A percentile compares a stretch with the other conserved stretches of the same genome.
phyloP scores from a whole-genome alignment of 2,888 invertebrate species.

The Tachina grossa region DNA sequence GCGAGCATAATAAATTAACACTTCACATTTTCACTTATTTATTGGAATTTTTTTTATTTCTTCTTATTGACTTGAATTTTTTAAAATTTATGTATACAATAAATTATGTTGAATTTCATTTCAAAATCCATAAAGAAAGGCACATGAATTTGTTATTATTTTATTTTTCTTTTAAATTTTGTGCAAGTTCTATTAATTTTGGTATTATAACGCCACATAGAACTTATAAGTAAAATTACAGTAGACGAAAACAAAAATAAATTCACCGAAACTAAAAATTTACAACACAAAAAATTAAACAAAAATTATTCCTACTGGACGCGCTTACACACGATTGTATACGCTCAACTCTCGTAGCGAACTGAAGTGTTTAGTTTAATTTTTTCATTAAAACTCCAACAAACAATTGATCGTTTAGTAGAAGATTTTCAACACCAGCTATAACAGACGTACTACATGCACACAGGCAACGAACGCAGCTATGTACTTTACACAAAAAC shows the following conservation, averaged over 20 bases:
- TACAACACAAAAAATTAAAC: slow-evolving; percentile 31
- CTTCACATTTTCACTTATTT: slow-evolving; percentile 67
- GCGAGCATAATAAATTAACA: neutral
- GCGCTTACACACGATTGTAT: slow-evolving; percentile 74
- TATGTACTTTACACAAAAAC: neutral
- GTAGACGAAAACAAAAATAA: neutral
- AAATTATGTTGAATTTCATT: slow-evolving; percentile 17
- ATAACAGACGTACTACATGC: neutral
- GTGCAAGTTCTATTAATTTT: neutral
- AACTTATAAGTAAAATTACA: slow-evolving; percentile 49
- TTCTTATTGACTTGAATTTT: slow-evolving; percentile 2
- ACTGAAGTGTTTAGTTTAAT: slow-evolving; percentile 74
- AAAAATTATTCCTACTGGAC: slow-evolving; percentile 51
- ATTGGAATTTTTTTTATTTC: slow-evolving; percentile 1
- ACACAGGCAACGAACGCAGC: neutral
- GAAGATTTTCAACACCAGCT: slow-evolving; percentile 54
- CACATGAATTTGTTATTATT: slow-evolving; percentile 19
- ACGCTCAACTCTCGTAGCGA: slow-evolving; percentile 79
- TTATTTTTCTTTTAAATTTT: neutral
- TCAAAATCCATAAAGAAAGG: slow-evolving; percentile 9
- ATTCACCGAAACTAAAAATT: slow-evolving; percentile 43
- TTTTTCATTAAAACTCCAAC: slow-evolving; percentile 55
- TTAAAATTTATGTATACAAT: neutral
- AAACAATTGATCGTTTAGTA: slow-evolving; percentile 66
- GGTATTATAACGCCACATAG: slow-evolving; percentile 25